These are phyloP conservation scores for Cyclophora punctaria DNA, from an alignment of 2,888 invertebrate species.

Conservation along the genomic window DNA sequence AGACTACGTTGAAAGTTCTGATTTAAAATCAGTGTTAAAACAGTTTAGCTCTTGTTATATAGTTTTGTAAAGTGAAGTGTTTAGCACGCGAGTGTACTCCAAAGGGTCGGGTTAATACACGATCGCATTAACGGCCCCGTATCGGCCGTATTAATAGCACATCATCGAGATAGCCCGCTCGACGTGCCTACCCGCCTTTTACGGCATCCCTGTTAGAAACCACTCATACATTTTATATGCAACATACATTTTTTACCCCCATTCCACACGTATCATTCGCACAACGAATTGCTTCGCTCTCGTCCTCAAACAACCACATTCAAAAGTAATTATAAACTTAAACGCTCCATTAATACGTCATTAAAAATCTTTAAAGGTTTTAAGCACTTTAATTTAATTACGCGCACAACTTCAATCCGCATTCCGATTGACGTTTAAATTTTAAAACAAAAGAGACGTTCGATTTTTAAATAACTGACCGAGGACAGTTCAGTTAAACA, in stretches of 20 bases:
- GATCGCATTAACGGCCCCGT: conserved; percentile 52
- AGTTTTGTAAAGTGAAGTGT: not conserved
- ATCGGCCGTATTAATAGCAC: conserved; percentile 63
- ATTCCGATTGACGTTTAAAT: conserved; percentile 12
- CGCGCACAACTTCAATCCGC: not conserved
- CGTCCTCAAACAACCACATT: too few species aligned
- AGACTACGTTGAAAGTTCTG: too few species aligned
- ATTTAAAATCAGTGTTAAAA: too few species aligned
- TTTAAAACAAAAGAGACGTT: conserved; percentile 1
- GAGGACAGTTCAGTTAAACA: conserved; percentile 21
- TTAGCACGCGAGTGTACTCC: conserved; percentile 2
- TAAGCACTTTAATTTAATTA: too few species aligned
- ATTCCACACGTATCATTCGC: conserved; percentile 1
- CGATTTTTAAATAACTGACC: conserved; percentile 1
- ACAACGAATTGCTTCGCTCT: too few species aligned
- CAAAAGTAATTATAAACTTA: too few species aligned
- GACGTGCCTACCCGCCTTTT: conserved; percentile 24
- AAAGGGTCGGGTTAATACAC: conserved; percentile 33
- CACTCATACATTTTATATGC: conserved; percentile 32
- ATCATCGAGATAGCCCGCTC: conserved; percentile 57
- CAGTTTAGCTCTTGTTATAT: too few species aligned
- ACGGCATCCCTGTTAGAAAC: conserved; percentile 27
- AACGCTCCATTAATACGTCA: too few species aligned
- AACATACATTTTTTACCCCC: conserved; percentile 29
- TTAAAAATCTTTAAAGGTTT: too few species aligned